Conservation (phyloP, 2,797 vertebrate genomes). For the Cottoperca gobio region DNA sequence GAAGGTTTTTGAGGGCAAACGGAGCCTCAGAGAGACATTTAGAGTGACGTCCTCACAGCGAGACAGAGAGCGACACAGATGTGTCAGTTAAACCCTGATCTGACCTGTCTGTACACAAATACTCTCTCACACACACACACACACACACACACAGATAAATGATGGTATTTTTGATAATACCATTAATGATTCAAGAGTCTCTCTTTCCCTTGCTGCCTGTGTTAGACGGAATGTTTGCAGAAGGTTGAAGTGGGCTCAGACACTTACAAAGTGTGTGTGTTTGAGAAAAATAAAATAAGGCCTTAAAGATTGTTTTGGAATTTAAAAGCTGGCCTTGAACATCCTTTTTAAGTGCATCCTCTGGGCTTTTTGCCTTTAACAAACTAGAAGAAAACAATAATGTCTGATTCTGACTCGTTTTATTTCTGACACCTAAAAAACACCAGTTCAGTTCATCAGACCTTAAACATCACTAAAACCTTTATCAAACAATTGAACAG, state of each 20-base stretch:
- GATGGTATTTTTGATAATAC: slow-evolving; percentile 15
- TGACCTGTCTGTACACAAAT: slow-evolving; percentile 16
- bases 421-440: background rate
- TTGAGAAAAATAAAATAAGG: background rate
- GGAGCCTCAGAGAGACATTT: slow-evolving; percentile 46
- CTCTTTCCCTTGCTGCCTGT: background rate
- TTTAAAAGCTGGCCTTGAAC: background rate
- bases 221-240: background rate
- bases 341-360: background rate
- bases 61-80: slow-evolving; percentile 31
- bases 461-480: background rate
- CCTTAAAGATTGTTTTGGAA: background rate
- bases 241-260: background rate
- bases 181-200: slow-evolving; percentile 16
- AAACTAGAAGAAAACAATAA: background rate
- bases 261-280: background rate
- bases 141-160: background rate
- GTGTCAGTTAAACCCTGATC: slow-evolving; percentile 43
- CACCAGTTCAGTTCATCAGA: background rate
- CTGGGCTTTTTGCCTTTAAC: background rate
- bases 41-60: slow-evolving; percentile 20
- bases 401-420: background rate
- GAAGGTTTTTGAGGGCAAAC: slow-evolving; percentile 46
- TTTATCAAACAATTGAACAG: background rate
- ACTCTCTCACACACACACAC: slow-evolving; percentile 12